These are phyloP conservation scores for Caradrina kadenii DNA, from an alignment of 2,888 invertebrate genomes.

Conservation along the genomic window DNA sequence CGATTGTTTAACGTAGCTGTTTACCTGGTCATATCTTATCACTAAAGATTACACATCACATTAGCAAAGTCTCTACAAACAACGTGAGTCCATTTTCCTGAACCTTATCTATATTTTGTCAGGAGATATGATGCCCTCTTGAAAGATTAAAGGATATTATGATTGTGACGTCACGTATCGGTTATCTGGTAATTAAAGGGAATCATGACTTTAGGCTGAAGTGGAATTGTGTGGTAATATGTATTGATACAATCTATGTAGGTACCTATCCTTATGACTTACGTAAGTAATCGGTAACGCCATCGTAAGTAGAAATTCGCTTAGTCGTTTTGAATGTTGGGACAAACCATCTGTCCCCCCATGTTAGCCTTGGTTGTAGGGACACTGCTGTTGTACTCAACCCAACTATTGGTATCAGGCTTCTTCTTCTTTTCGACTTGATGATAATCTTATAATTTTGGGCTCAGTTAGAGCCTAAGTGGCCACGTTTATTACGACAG, in stretches of 20 bases:
- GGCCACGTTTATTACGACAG: too few relatives aligned
- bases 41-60: slow-evolving; percentile 26
- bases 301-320: slow-evolving; percentile 1
- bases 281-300: not conserved
- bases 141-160: slow-evolving; percentile 54
- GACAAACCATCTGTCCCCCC: too few relatives aligned
- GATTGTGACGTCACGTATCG: slow-evolving; percentile 44
- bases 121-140: slow-evolving; percentile 43
- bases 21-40: slow-evolving; percentile 56
- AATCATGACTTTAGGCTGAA: slow-evolving; percentile 36
- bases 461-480: too few relatives aligned
- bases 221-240: slow-evolving; percentile 23
- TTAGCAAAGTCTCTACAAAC: slow-evolving; percentile 47
- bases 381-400: too few relatives aligned
- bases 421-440: too few relatives aligned
- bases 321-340: not conserved
- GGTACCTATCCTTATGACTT: slow-evolving; percentile 8
- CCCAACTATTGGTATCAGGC: too few relatives aligned
- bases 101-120: slow-evolving; percentile 40
- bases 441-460: too few relatives aligned
- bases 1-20: slow-evolving; percentile 35
- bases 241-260: slow-evolving; percentile 16
- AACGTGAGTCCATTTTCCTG: slow-evolving; percentile 50
- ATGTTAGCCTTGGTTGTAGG: too few relatives aligned
- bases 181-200: slow-evolving; percentile 32